phyloP scores from a whole-genome alignment of 2,888 invertebrate genomes.

The Sinopyrophorus schimmeli region DNA sequence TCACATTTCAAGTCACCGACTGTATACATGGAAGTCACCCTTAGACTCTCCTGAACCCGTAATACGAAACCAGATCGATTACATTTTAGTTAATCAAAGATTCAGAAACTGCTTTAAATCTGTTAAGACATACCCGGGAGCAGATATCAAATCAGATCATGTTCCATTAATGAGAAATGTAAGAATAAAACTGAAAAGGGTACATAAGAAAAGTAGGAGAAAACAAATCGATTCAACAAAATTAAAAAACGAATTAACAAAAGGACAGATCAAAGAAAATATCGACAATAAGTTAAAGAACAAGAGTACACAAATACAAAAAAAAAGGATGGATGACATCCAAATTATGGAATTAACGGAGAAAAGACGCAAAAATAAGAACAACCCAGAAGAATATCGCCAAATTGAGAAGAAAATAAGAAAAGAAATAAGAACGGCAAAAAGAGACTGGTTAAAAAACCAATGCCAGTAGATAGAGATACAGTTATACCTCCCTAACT shows the following conservation, averaged over 20 bases:
- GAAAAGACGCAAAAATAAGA: constrained; percentile 6
- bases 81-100: constrained; percentile 21
- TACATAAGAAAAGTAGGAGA: constrained; percentile 15
- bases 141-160: constrained; percentile 20
- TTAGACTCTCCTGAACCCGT: not conserved
- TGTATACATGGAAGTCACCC: constrained; percentile 1
- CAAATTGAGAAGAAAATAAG: constrained; percentile 6
- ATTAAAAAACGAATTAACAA: not conserved
- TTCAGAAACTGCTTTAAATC: constrained; percentile 12
- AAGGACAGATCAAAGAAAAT: constrained; percentile 2
- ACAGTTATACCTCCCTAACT: no score
- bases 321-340: constrained; percentile 11
- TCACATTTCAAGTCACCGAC: not conserved
- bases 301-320: constrained; percentile 1
- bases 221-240: constrained; percentile 15
- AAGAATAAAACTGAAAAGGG: constrained; percentile 15
- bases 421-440: constrained; percentile 1
- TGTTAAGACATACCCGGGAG: constrained; percentile 27
- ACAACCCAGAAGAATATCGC: constrained; percentile 3
- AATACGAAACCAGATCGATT: constrained; percentile 26
- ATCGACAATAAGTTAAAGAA: constrained; percentile 1
- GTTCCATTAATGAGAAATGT: constrained; percentile 14
- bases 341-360: constrained; percentile 5
- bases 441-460: constrained; percentile 6
- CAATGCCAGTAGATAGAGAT: constrained; percentile 1